These are phyloP conservation scores for Onychomys torridus DNA, from an alignment of 2,797 vertebrate species.

Conservation along the genomic window DNA sequence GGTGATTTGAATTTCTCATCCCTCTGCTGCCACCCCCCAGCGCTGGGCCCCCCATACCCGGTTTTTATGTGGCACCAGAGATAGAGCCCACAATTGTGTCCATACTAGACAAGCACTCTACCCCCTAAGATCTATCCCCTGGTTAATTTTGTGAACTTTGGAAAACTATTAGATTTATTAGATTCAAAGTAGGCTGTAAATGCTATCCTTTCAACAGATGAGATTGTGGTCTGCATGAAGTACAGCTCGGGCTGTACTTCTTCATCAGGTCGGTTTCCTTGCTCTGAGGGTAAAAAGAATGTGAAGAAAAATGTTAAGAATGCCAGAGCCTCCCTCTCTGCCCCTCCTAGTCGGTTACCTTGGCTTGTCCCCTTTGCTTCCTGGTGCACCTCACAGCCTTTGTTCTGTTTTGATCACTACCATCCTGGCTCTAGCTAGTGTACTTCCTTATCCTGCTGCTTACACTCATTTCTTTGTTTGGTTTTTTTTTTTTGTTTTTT, in stretches of 20 bases:
- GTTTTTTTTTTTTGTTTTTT: too few relatives aligned
- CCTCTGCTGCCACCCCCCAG: background rate
- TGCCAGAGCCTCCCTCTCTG: too few relatives aligned
- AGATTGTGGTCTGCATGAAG: background rate
- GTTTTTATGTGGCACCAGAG: background rate
- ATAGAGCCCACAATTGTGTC: background rate
- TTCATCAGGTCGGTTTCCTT: background rate
- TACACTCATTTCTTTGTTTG: too few relatives aligned
- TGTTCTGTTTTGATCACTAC: background rate
- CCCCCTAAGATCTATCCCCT: background rate
- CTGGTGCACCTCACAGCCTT: background rate
- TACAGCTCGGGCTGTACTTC: background rate
- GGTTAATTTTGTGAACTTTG: background rate
- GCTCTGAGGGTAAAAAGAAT: background rate
- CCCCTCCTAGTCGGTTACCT: background rate
- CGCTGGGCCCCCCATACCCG: background rate
- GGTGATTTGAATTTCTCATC: background rate
- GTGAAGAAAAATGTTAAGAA: background rate
- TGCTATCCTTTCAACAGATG: background rate
- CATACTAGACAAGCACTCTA: background rate
- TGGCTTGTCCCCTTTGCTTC: background rate
- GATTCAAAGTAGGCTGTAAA: constrained; percentile 23
- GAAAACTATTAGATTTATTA: background rate
- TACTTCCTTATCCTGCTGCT: background rate
- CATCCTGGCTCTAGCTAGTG: background rate